Evolutionary conservation across 53 echinoderm and acorn worm genomes (phyloP).

Genomic region (Astropecten irregularis): DNA sequence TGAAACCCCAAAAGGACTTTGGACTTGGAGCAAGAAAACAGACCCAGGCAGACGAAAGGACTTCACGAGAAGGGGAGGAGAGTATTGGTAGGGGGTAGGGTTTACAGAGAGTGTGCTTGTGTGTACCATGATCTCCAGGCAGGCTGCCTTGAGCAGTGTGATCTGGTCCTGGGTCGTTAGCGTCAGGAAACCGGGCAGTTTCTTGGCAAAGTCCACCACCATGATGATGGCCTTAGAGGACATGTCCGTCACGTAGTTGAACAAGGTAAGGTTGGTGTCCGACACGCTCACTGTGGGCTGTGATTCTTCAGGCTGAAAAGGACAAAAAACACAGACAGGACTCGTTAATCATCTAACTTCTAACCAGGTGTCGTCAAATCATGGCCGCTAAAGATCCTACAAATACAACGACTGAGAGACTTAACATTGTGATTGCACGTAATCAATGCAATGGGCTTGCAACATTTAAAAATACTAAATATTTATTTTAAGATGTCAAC

Average conservation of each 20-base stretch:
- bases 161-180: slow-evolving; percentile 96
- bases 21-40: too few relatives aligned
- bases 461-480: too few relatives aligned
- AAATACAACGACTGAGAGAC: too few relatives aligned
- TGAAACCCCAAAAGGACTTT: too few relatives aligned
- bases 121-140: slow-evolving; percentile 99
- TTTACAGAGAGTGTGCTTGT: too few relatives aligned
- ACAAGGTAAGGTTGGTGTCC: slow-evolving; percentile 77
- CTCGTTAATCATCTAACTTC: background rate
- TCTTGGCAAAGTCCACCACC: slow-evolving; percentile 99
- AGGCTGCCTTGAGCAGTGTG: slow-evolving; percentile 96
- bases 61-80: too few relatives aligned
- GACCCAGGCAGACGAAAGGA: too few relatives aligned
- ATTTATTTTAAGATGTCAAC: too few relatives aligned
- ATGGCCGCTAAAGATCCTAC: too few relatives aligned
- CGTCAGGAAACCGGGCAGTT: slow-evolving; percentile 89
- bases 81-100: too few relatives aligned
- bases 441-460: too few relatives aligned
- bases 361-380: background rate
- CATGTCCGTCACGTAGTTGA: slow-evolving; percentile 92
- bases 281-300: background rate
- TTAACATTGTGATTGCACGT: too few relatives aligned
- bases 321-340: background rate
- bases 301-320: slow-evolving; percentile 18
- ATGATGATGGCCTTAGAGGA: slow-evolving; percentile 97